Evolutionary conservation across 2,113 vertebrate genomes (phyloP).

Genomic region (Rhegmatorhina hoffmannsi): DNA sequence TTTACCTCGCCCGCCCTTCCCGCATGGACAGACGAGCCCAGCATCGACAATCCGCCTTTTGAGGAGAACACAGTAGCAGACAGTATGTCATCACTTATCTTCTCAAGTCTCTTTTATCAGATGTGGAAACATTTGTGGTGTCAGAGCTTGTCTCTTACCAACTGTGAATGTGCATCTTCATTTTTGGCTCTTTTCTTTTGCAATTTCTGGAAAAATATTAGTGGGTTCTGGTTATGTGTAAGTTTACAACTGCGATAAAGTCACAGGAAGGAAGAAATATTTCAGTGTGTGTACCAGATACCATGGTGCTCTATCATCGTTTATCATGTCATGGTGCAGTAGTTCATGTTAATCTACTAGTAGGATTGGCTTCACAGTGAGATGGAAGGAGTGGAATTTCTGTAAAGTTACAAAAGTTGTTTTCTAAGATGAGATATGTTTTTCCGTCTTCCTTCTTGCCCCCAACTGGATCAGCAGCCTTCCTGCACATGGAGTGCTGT

Average conservation of each 20-base stretch:
- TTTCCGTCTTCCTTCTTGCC: background rate
- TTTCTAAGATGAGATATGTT: constrained; percentile 19
- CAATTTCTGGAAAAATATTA: background rate
- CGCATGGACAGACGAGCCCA: constrained; percentile 83
- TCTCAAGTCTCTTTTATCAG: background rate
- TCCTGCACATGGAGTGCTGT: constrained; percentile 66
- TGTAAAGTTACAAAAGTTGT: background rate
- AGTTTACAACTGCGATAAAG: background rate
- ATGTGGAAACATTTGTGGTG: background rate
- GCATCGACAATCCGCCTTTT: constrained; percentile 92
- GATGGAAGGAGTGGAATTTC: background rate
- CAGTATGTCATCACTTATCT: constrained; percentile 77
- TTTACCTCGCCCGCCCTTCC: constrained; percentile 71
- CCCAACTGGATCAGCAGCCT: constrained; percentile 35
- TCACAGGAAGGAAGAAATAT: background rate
- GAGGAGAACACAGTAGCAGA: constrained; percentile 88
- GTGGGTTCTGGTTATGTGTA: background rate
- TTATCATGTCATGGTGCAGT: background rate
- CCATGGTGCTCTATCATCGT: background rate
- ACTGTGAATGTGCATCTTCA: background rate
- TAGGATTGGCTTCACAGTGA: background rate
- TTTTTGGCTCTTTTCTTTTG: background rate
- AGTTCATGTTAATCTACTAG: background rate
- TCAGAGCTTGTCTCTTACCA: background rate
- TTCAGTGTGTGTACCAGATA: background rate